A percentile compares a stretch with the other conserved stretches of the same genome.
Conservation (phyloP, 2,113 vertebrate genomes). For the Cottus gobio region DNA sequence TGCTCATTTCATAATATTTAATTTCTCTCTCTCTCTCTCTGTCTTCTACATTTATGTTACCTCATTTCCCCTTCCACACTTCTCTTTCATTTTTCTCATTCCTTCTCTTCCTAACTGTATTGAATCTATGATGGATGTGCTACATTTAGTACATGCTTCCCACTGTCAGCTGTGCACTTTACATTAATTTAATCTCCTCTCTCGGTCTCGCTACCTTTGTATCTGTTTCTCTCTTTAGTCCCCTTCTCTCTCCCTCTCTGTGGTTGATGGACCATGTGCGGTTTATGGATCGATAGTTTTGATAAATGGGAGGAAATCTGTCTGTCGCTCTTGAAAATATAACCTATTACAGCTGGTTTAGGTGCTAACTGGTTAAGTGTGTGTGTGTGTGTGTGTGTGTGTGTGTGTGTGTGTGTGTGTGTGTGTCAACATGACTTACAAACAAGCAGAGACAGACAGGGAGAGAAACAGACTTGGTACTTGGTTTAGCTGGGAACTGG, state of each 20-base stretch:
- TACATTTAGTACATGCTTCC: conserved; percentile 49
- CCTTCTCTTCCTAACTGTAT: not conserved
- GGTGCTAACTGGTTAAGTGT: conserved; percentile 46
- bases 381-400: not conserved
- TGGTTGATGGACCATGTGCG: conserved; percentile 42
- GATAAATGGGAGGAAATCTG: conserved; percentile 65
- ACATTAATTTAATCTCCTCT: conserved; percentile 61
- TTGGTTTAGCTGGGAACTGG: conserved; percentile 1
- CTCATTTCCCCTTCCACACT: not conserved
- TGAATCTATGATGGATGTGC: conserved; percentile 44
- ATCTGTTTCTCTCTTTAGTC: conserved; percentile 31
- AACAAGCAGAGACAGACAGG: conserved; percentile 11
- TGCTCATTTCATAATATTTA: conserved; percentile 63
- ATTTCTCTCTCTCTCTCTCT: conserved; percentile 28
- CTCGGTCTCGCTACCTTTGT: conserved; percentile 31
- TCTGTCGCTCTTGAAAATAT: conserved; percentile 46
- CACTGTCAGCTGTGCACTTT: conserved; percentile 50
- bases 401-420: conserved; percentile 5
- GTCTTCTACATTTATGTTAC: conserved; percentile 31
- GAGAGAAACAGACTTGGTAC: conserved; percentile 18
- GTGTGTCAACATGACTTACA: conserved; percentile 10
- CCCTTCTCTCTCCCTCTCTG: not conserved
- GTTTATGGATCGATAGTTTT: conserved; percentile 63
- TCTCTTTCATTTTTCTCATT: conserved; percentile 7
- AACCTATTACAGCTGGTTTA: conserved; percentile 59